Base-by-base conservation (phyloP, 1,140 invertebrate genomes). In the Prorops nasuta region DNA sequence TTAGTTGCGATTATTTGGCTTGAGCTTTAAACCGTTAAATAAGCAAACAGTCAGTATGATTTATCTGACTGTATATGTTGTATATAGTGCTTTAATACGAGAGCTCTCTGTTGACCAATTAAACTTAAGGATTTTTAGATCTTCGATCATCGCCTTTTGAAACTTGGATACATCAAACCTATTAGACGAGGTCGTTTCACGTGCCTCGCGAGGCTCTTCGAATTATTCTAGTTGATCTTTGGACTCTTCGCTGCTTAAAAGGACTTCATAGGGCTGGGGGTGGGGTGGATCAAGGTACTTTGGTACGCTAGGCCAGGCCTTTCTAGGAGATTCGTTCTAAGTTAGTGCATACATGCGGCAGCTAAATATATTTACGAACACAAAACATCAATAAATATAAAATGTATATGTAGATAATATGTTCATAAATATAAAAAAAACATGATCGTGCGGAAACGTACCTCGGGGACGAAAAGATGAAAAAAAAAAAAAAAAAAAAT, bases 231-330 rank as follows among this genome's bases (percentile, higher is more conserved):
- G 48, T 56, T 55, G 54, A 59, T 74, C 72, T 76, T 77, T 74
- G 72, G 73, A 63, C 64, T 64, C 51, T 40, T 66, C 48, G 45
- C 51, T 51, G 28, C 28, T 14, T 46, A 18, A 20, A 9, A 22
- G 10, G 18, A 52, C 3, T 31, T 43, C 46, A 36, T 50, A 44
- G 56, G 51, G 41, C 50, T 43, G 58, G 49, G 48, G n/a, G n/a
- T n/a, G n/a, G n/a, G n/a, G n/a, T n/a, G n/a, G n/a, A n/a, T n/a
- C 44, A 60, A 60, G 65, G 67, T 72, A 65, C 65, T 74, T 74
- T 76, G 74, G 74, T 76, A 78, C 76, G 76, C 76, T 78, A 77
- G 73, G 66, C 76, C 74, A 66, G 73, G 68, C 76, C 69, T 71
- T 56, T 69, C 58, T 28, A 58, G 44, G 60, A 55, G 41, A 60